These are phyloP conservation scores for Periophthalmus modestus DNA, from an alignment of 2,113 vertebrate genomes.

Conservation along the genomic window DNA sequence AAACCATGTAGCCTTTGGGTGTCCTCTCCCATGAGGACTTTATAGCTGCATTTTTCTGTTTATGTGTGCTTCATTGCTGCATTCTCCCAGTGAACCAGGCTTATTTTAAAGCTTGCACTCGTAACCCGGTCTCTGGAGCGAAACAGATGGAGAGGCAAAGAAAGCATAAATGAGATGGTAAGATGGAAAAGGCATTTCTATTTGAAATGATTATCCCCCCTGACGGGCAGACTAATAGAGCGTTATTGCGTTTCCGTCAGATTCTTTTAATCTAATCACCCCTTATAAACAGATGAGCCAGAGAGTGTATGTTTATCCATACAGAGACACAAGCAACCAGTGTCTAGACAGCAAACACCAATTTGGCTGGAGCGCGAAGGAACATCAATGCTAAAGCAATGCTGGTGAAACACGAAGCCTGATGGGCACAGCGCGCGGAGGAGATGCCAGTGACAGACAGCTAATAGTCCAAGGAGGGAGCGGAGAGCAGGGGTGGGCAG, in stretches of 20 bases:
- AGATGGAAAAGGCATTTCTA: conserved; percentile 73
- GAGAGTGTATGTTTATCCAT: conserved; percentile 69
- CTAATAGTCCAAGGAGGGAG: conserved; percentile 42
- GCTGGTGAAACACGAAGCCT: conserved; percentile 68
- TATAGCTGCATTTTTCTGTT: conserved; percentile 52
- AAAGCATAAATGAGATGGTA: conserved; percentile 74
- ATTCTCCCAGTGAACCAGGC: conserved; percentile 57
- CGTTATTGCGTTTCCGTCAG: conserved; percentile 79
- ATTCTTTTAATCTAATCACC: conserved; percentile 79
- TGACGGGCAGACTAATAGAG: conserved; percentile 74
- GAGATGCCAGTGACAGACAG: conserved; percentile 61
- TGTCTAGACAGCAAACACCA: conserved; percentile 77
- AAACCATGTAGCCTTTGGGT: conserved; percentile 32
- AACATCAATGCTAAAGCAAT: conserved; percentile 80
- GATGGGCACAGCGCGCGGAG: conserved; percentile 32
- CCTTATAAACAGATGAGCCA: conserved; percentile 71
- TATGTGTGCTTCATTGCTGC: conserved; percentile 56
- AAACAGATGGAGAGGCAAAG: conserved; percentile 60
- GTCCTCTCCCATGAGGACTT: conserved; percentile 37
- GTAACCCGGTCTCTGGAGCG: conserved; percentile 52
- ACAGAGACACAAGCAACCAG: conserved; percentile 66
- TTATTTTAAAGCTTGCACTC: conserved; percentile 46
- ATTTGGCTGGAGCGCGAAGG: conserved; percentile 60
- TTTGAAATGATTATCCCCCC: conserved; percentile 76
- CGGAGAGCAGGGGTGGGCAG: conserved; percentile 63